Percentiles rank a stretch among this genome's conserved stretches.
Evolutionary conservation across 2,113 vertebrate genomes (phyloP).

Genomic region (Scytalopus superciliaris): DNA sequence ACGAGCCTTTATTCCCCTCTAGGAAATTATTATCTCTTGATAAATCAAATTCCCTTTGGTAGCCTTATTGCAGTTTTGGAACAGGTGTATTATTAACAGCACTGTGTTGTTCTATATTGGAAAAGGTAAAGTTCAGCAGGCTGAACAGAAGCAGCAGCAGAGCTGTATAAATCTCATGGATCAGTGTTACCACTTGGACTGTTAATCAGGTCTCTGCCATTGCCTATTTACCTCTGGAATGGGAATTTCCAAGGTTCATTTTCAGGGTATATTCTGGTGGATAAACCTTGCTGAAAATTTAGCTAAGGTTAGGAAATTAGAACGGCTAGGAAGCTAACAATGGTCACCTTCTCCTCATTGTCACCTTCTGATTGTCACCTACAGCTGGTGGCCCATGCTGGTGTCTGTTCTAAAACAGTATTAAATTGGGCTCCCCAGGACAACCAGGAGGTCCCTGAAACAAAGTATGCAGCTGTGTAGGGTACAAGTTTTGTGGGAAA

Average conservation of each 20-base stretch:
- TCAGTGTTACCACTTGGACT: neutral
- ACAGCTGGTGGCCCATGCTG: neutral
- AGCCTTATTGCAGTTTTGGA: neutral
- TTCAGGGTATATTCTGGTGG: neutral
- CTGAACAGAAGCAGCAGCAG: neutral
- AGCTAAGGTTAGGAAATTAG: neutral
- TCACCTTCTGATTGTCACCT: accelerated
- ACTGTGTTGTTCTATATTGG: neutral
- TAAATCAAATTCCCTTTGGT: constrained; percentile 3
- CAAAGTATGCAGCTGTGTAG: neutral
- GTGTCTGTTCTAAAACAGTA: neutral
- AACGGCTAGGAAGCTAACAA: neutral
- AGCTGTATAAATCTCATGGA: neutral
- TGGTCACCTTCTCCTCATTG: accelerated
- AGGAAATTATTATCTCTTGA: constrained; percentile 6
- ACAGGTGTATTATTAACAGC: neutral
- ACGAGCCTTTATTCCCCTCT: constrained; percentile 16
- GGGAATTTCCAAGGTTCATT: neutral
- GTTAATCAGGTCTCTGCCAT: neutral
- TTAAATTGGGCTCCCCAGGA: neutral
- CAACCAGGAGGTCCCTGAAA: neutral
- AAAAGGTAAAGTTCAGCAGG: neutral
- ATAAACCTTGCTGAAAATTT: neutral
- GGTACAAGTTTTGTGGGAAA: neutral
- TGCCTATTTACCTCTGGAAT: neutral